Evolutionary conservation across 1,140 invertebrate species (phyloP).

Genomic region (Pseudoatta argentina): DNA sequence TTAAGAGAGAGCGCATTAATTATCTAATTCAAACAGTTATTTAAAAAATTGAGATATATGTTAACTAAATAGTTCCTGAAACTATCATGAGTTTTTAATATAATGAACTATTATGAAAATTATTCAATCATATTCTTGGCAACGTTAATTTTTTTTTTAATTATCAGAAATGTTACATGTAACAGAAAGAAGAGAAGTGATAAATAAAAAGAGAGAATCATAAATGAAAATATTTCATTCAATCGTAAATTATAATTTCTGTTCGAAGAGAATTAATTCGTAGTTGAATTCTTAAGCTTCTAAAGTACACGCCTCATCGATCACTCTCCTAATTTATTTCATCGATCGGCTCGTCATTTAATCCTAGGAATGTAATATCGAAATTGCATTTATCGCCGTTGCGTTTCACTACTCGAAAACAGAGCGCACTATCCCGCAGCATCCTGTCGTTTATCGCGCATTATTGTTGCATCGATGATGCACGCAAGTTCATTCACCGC

Average conservation of each 20-base stretch:
- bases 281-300: neutral
- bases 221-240: constrained; percentile 2
- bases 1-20: constrained; percentile 11
- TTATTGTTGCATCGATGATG: constrained; percentile 4
- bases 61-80: neutral
- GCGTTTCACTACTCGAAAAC: neutral
- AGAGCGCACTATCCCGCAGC: neutral
- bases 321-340: constrained; percentile 2
- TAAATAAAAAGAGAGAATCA: neutral
- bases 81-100: neutral
- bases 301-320: neutral
- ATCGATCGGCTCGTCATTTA: constrained; percentile 11
- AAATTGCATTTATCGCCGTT: neutral
- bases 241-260: neutral
- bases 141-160: constrained; percentile 5
- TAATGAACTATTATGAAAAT: neutral
- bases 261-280: neutral
- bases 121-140: neutral
- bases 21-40: neutral
- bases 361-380: neutral
- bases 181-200: neutral
- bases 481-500: constrained; percentile 9
- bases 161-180: neutral
- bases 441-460: neutral
- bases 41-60: neutral